Evolutionary conservation across 2,888 invertebrate species (phyloP).

Genomic region (Minunthozetes semirufus): DNA sequence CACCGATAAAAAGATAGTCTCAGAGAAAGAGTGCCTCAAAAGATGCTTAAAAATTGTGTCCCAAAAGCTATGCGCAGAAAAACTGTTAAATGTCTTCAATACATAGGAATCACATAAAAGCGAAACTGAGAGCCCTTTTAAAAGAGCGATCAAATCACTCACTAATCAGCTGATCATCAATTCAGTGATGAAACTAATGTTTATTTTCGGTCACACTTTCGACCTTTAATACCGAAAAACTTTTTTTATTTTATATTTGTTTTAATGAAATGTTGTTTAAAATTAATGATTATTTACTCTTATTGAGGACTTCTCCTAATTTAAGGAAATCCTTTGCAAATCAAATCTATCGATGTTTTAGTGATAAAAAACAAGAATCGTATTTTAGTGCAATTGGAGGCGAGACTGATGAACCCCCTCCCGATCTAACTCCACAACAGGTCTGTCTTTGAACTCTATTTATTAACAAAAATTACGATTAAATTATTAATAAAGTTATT

Average conservation of each 20-base stretch:
- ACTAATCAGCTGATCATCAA: constrained; percentile 1
- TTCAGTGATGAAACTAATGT: constrained; percentile 12
- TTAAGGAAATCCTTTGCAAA: not conserved
- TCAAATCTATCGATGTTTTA: constrained; percentile 3
- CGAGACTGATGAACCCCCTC: constrained; percentile 34
- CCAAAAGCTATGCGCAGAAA: too few relatives aligned
- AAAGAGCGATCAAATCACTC: not conserved
- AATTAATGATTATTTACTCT: not conserved
- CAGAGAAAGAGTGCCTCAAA: constrained; percentile 5
- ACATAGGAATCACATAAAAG: not conserved
- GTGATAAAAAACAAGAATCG: constrained; percentile 30
- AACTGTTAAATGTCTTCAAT: too few relatives aligned
- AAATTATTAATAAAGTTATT: too few relatives aligned
- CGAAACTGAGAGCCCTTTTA: not conserved
- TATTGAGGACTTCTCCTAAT: not conserved
- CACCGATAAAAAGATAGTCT: not conserved
- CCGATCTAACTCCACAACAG: constrained; percentile 35
- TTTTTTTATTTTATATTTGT: not conserved
- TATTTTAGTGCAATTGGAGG: constrained; percentile 39
- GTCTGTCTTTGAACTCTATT: constrained; percentile 17
- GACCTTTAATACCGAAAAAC: not conserved
- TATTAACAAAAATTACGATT: too few relatives aligned
- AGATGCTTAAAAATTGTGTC: not conserved
- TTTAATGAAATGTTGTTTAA: constrained; percentile 10
- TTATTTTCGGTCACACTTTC: constrained; percentile 8